Percentiles rank a stretch among this genome's conserved stretches.
phyloP scores from a whole-genome alignment of 2,888 invertebrate species.

The Leptogaster cylindrica region DNA sequence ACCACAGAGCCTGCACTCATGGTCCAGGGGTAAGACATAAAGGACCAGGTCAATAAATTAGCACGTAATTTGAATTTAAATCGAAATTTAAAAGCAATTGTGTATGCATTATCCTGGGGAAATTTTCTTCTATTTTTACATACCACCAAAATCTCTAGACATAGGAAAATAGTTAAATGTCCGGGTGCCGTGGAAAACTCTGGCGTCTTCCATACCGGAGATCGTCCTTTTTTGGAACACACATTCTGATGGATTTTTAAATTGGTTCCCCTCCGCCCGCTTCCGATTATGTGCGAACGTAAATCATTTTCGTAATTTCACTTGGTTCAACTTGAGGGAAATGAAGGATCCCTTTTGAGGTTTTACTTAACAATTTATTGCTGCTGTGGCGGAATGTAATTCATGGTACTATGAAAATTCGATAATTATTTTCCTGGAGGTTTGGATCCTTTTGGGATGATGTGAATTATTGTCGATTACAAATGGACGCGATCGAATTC shows the following conservation, averaged over 20 bases:
- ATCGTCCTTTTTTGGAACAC: conserved; percentile 26
- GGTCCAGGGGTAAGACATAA: neutral
- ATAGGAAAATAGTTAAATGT: conserved; percentile 24
- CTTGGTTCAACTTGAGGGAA: conserved; percentile 18
- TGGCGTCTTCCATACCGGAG: conserved; percentile 10
- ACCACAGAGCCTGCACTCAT: neutral
- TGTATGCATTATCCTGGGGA: conserved; percentile 38
- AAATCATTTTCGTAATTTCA: conserved; percentile 44
- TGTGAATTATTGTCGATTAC: no score
- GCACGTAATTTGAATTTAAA: conserved; percentile 43
- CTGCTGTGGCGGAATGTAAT: no score
- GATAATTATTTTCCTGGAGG: no score
- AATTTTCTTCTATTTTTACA: conserved; percentile 6
- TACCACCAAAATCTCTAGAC: neutral
- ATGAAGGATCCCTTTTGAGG: conserved; percentile 32
- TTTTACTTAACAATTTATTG: conserved; percentile 34
- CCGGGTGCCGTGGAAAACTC: conserved; percentile 12
- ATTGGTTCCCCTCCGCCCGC: conserved; percentile 32
- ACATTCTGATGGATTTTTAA: conserved; percentile 42
- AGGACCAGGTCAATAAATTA: conserved; percentile 35
- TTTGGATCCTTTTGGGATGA: no score
- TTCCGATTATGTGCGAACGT: conserved; percentile 28
- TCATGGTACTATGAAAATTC: no score
- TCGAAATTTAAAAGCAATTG: conserved; percentile 40
- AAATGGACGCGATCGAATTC: no score